Base-by-base conservation (phyloP, 2,797 vertebrate genomes). In the Channa striata region DNA sequence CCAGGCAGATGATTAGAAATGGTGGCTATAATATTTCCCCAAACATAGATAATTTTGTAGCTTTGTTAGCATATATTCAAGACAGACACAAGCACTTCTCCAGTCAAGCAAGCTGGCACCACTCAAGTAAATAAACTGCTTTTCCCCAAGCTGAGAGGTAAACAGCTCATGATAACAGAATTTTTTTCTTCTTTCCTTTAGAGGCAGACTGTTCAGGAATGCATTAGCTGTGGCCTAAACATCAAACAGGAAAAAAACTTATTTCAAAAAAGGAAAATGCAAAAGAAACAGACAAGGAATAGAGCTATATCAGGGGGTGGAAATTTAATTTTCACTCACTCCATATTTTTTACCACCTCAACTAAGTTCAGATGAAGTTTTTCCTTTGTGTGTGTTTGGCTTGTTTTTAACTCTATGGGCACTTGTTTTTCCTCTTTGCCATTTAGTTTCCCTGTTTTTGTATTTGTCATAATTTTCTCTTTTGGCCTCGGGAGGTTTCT, bases 221-320 rank as follows among this genome's bases (percentile, higher is more conserved):
- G 74, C 83, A 90, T 87, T 84, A 87, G 72, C 78, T 72, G 77
- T 84, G 80, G 80, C 71, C 77, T 80, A 40, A 87, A 88, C 85
- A 84, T 89, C 81, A 87, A 87, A 91, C 57, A 66, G 39, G 1
- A 0, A 12, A 36, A 72, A 60, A 63, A 23, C 11, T 8, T 49
- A 46, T 68, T 82, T 77, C 65, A 34, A 14, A 69, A 80, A 74
- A 69, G 47, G 47, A 64, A 86, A 84, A 81, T 76, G 77, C 60
- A 74, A 63, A 74, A 75, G 56, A 72, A 78, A 64, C 57, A 59
- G 25, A 64, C 51, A 47, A 62, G 16, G 33, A 62, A 61, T 43
- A 48, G n/a, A 65, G 20, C 60, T 80, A 51, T 57, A 82, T 83
- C 72, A 78, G 48, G 21, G 0, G 46, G 54, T 61, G 58, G 57